A percentile compares a stretch with the other conserved stretches of the same genome.
These are phyloP conservation scores for Rhynchonycteris naso DNA, from an alignment of 2,797 vertebrate genomes.

Conservation along the genomic window DNA sequence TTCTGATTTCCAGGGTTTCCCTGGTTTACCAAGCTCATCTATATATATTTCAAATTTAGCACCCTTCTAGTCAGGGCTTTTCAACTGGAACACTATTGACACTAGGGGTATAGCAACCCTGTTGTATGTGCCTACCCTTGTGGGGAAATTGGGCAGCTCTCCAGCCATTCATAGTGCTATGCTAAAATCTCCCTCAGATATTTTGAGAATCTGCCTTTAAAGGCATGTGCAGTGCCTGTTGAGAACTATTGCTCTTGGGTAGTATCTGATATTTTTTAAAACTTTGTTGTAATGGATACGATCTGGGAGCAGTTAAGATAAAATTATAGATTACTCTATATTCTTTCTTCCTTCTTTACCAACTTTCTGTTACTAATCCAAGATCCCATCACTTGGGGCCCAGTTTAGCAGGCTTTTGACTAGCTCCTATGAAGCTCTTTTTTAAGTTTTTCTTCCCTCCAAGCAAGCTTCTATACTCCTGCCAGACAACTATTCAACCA, in stretches of 20 bases:
- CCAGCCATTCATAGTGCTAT: background rate
- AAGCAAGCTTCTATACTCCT: background rate
- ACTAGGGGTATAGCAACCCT: background rate
- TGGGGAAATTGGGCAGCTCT: background rate
- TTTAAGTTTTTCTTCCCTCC: background rate
- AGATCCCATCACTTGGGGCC: background rate
- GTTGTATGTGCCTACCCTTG: background rate
- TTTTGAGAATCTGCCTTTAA: background rate
- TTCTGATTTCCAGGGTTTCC: background rate
- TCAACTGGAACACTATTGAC: background rate
- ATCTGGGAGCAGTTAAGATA: background rate
- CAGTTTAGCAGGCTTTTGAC: background rate
- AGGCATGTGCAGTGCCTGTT: background rate
- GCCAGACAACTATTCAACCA: background rate
- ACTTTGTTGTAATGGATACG: background rate
- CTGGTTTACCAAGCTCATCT: background rate
- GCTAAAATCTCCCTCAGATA: background rate
- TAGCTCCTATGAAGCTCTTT: background rate
- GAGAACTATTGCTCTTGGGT: background rate
- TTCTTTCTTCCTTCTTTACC: background rate
- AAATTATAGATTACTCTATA: background rate
- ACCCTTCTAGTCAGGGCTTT: background rate
- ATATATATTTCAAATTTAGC: background rate
- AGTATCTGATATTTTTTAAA: background rate
- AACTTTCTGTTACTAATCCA: background rate